These are phyloP conservation scores for Petrocephalus schoutedeni DNA, from an alignment of 2,797 vertebrate species.

Conservation along the genomic window DNA sequence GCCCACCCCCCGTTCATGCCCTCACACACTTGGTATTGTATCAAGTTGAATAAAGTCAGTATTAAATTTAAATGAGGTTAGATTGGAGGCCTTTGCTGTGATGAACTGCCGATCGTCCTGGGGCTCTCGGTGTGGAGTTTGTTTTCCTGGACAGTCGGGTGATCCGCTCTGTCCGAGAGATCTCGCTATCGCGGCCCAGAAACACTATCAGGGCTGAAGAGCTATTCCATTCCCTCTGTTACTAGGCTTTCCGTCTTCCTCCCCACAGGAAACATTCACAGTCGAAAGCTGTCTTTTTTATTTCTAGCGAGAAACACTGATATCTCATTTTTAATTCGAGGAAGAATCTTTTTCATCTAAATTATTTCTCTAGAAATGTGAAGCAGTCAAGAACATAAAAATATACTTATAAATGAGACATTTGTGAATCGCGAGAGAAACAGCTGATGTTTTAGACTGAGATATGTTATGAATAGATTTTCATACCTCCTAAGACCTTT, in stretches of 20 bases:
- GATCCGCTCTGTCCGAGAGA: neutral
- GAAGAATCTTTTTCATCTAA: neutral
- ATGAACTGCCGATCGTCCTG: constrained; percentile 44
- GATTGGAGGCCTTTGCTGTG: constrained; percentile 17
- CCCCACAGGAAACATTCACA: constrained; percentile 1
- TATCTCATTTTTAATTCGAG: neutral
- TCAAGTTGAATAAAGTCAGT: constrained; percentile 59
- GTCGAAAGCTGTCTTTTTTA: neutral
- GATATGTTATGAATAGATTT: neutral
- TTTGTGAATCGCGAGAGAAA: neutral
- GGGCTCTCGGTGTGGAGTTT: constrained; percentile 25
- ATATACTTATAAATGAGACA: neutral
- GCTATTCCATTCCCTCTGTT: constrained; percentile 29
- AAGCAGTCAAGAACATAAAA: neutral
- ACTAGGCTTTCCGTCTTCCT: neutral
- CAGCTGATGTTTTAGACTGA: neutral
- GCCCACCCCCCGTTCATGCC: constrained; percentile 14
- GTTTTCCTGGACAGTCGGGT: neutral
- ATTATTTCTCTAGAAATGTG: neutral
- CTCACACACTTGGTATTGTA: constrained; percentile 39
- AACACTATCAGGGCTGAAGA: neutral
- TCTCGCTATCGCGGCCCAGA: neutral
- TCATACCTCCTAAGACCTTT: neutral
- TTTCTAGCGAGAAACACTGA: neutral
- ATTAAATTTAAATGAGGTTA: constrained; percentile 58